Evolutionary conservation across 2,888 invertebrate species (phyloP).

Genomic region (Phengaris arion): DNA sequence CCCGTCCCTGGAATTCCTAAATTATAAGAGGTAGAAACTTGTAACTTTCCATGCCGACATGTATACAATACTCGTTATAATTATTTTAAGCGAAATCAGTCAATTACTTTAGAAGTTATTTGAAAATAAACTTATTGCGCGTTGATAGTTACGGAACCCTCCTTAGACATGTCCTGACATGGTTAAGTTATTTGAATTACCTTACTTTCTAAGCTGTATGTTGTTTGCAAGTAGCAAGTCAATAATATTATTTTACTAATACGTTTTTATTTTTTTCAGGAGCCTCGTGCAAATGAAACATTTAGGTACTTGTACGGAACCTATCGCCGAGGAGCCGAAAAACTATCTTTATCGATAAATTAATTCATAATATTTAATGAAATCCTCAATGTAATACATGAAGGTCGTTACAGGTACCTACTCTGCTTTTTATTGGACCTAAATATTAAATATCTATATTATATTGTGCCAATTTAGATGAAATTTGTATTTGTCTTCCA

Average conservation of each 20-base stretch:
- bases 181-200: too few relatives aligned
- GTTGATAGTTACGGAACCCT: too few relatives aligned
- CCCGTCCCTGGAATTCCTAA: too few relatives aligned
- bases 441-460: constrained; percentile 19
- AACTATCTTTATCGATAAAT: constrained; percentile 88
- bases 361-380: not conserved
- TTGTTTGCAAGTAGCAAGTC: too few relatives aligned
- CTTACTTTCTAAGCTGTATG: too few relatives aligned
- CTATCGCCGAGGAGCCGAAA: constrained; percentile 89
- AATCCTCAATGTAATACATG: not conserved
- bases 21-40: too few relatives aligned
- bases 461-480: constrained; percentile 37
- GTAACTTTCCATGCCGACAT: too few relatives aligned
- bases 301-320: constrained; percentile 91
- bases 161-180: too few relatives aligned
- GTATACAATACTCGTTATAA: too few relatives aligned
- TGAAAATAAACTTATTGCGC: too few relatives aligned
- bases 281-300: constrained; percentile 87
- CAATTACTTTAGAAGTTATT: too few relatives aligned
- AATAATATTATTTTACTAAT: constrained; percentile 21
- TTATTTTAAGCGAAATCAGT: too few relatives aligned
- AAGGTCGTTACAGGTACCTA: constrained; percentile 8
- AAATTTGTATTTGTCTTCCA: constrained; percentile 46
- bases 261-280: constrained; percentile 52
- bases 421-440: constrained; percentile 4